Percentiles rank a stretch among this genome's conserved stretches.
phyloP scores from a whole-genome alignment of 2,113 vertebrate genomes.

The Melospiza melodia region DNA sequence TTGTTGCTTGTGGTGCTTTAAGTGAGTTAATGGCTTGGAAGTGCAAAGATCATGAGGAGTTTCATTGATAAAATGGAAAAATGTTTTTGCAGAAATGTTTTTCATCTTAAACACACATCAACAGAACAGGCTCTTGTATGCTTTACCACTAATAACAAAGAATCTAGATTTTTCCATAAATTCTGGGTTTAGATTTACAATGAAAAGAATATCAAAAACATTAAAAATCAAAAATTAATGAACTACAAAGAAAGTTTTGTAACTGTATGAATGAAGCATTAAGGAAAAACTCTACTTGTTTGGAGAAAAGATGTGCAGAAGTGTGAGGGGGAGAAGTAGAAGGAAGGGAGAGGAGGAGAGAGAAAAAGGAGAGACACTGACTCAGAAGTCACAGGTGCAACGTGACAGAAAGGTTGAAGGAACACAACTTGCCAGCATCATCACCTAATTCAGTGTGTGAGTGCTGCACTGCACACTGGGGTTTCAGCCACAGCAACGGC shows the following conservation, averaged over 20 bases:
- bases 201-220: not conserved
- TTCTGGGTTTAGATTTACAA: constrained; percentile 27
- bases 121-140: not conserved
- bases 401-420: not conserved
- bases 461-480: not conserved
- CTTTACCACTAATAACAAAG: not conserved
- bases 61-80: not conserved
- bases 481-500: not conserved
- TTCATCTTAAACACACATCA: not conserved
- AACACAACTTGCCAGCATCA: not conserved
- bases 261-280: not conserved
- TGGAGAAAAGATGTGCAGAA: not conserved
- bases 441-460: accelerated
- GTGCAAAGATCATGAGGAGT: not conserved
- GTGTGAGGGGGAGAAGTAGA: not conserved
- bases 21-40: not conserved
- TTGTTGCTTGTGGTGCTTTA: not conserved
- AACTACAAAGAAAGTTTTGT: not conserved
- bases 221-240: not conserved
- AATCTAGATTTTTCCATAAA: not conserved
- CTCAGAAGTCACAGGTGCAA: not conserved
- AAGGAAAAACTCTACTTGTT: not conserved
- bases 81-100: not conserved
- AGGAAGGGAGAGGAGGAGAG: not conserved
- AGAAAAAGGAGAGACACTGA: not conserved